These are phyloP conservation scores for Apis laboriosa DNA, from an alignment of 1,140 invertebrate species.

Conservation along the genomic window DNA sequence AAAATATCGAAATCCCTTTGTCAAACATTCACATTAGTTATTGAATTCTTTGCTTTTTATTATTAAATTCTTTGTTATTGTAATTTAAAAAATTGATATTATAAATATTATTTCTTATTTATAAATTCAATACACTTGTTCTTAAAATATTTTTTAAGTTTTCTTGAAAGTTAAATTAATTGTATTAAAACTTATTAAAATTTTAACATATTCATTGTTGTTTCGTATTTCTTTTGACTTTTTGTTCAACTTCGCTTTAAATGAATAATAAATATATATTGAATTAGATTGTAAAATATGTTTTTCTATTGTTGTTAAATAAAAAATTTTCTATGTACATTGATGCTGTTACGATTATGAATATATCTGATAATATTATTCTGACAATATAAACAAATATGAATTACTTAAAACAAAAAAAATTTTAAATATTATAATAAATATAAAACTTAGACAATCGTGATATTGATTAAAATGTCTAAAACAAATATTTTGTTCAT, in stretches of 20 bases:
- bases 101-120: not conserved
- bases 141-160: not conserved
- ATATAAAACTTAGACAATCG: not conserved
- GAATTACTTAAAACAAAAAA: not conserved
- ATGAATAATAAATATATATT: not conserved
- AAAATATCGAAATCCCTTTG: conserved; percentile 24
- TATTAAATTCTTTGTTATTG: not conserved
- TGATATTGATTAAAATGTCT: too few species aligned
- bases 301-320: not conserved
- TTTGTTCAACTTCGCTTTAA: not conserved
- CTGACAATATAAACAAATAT: too few species aligned
- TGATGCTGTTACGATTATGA: not conserved
- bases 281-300: not conserved
- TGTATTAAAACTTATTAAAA: not conserved
- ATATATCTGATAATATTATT: not conserved
- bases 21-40: conserved; percentile 4
- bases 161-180: not conserved
- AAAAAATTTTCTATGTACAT: not conserved
- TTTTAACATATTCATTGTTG: not conserved
- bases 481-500: too few species aligned
- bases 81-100: not conserved
- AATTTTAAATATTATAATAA: not conserved
- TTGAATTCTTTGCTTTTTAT: not conserved
- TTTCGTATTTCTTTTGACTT: not conserved
- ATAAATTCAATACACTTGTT: too few species aligned